phyloP scores from a whole-genome alignment of 2,113 vertebrate species.

The Menidia beryllina region DNA sequence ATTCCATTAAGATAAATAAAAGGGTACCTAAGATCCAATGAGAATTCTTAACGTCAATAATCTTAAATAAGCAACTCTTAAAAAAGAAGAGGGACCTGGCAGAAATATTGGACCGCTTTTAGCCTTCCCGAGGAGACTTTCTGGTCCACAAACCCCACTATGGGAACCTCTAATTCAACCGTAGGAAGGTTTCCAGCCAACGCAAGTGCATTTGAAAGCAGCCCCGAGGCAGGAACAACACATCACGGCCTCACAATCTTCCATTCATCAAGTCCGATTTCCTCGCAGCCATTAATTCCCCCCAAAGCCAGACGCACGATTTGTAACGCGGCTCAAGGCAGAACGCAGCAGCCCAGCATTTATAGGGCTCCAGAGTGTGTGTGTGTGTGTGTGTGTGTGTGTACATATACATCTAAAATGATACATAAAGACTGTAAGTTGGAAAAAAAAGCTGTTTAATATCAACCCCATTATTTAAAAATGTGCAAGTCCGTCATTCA shows the following conservation, averaged over 20 bases:
- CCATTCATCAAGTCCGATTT: slow-evolving; percentile 68
- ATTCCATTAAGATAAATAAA: background rate
- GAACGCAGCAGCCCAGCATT: slow-evolving; percentile 9
- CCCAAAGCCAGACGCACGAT: slow-evolving; percentile 27
- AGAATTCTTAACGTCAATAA: too few species aligned
- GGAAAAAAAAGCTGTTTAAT: slow-evolving; percentile 90
- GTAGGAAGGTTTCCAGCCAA: slow-evolving; percentile 50
- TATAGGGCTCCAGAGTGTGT: too few species aligned
- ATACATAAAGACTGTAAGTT: slow-evolving; percentile 72
- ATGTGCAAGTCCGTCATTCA: slow-evolving; percentile 96
- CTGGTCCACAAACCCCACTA: slow-evolving; percentile 39
- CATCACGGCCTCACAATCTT: slow-evolving; percentile 58
- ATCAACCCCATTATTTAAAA: slow-evolving; percentile 93
- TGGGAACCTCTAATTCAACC: slow-evolving; percentile 48
- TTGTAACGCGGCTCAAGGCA: slow-evolving; percentile 44
- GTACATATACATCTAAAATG: slow-evolving; percentile 9
- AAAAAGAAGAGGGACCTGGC: background rate
- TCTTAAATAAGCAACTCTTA: background rate
- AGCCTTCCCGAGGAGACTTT: background rate
- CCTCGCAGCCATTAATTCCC: slow-evolving; percentile 61
- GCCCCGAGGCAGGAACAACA: slow-evolving; percentile 65
- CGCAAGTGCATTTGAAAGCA: slow-evolving; percentile 61
- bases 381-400: too few species aligned
- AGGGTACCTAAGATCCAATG: background rate
- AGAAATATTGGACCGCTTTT: slow-evolving; percentile 13